Percentiles rank a stretch among this genome's conserved stretches.
Conservation (phyloP, 92 coral and sea anemone species). For the Zoanthus sociatus region DNA sequence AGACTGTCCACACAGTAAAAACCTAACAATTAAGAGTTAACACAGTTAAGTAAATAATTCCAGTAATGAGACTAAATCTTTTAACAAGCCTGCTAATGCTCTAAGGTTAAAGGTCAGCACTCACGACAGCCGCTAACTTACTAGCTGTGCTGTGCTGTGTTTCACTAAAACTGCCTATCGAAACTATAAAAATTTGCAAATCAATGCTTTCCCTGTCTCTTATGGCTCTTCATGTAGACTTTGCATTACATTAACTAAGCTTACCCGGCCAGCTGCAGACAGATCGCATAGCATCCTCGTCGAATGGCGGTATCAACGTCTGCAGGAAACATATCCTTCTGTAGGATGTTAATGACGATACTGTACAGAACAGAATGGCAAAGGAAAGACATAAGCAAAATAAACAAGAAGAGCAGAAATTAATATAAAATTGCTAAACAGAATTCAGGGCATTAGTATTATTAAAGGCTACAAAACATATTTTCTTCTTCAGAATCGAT, state of each 20-base stretch:
- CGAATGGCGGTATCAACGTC: conserved; percentile 94
- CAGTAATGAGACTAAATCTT: too few species aligned
- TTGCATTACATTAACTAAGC: neutral
- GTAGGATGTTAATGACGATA: conserved; percentile 86
- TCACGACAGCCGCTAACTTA: neutral
- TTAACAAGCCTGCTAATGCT: too few species aligned
- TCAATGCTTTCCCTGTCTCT: conserved; percentile 20
- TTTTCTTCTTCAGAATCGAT: too few species aligned
- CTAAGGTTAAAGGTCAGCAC: neutral
- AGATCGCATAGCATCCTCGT: conserved; percentile 88
- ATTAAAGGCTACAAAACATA: too few species aligned
- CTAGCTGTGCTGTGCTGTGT: too few species aligned
- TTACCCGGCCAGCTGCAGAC: conserved; percentile 88
- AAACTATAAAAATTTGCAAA: conserved; percentile 9
- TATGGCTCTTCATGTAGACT: neutral
- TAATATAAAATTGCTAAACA: neutral
- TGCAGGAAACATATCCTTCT: conserved; percentile 90
- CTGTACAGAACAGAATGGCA: conserved; percentile 42
- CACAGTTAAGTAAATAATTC: neutral
- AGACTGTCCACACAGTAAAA: conserved; percentile 90
- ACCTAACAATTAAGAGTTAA: conserved; percentile 52
- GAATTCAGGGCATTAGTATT: neutral
- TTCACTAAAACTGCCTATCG: too few species aligned
- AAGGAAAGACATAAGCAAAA: neutral
- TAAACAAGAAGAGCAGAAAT: neutral